phyloP scores from a whole-genome alignment of 2,797 vertebrate species.

The Periparus ater region DNA sequence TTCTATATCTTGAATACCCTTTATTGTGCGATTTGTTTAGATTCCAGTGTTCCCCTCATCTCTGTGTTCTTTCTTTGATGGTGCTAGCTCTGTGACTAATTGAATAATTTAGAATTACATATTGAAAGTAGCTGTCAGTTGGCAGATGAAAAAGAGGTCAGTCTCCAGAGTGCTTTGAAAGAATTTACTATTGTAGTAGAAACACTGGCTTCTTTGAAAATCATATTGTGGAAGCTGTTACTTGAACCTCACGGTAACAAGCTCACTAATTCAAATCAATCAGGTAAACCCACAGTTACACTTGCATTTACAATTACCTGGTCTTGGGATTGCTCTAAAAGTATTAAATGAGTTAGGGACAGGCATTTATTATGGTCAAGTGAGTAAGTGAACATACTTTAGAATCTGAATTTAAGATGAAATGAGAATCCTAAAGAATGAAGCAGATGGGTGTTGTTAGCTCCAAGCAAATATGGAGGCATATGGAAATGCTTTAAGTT shows the following conservation, averaged over 20 bases:
- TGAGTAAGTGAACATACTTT: background rate
- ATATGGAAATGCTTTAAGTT: background rate
- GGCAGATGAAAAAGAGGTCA: constrained; percentile 12
- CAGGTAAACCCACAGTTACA: background rate
- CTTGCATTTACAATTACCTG: background rate
- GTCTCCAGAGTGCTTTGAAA: background rate
- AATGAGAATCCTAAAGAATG: background rate
- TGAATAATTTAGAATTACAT: background rate
- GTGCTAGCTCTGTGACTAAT: background rate
- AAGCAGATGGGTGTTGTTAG: background rate
- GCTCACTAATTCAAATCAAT: background rate
- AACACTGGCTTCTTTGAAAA: constrained; percentile 28
- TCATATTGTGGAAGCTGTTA: background rate
- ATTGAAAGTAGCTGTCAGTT: background rate
- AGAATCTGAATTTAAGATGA: background rate
- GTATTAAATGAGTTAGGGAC: background rate
- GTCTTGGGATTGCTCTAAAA: background rate
- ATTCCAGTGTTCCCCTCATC: background rate
- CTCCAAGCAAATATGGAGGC: background rate
- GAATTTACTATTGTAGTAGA: background rate
- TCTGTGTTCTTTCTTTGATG: constrained; percentile 1
- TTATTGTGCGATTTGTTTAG: background rate
- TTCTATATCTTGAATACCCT: background rate
- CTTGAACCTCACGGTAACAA: background rate
- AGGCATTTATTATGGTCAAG: background rate